Base-by-base conservation (phyloP, 2,888 invertebrate species). In the Drosophila leonis region DNA sequence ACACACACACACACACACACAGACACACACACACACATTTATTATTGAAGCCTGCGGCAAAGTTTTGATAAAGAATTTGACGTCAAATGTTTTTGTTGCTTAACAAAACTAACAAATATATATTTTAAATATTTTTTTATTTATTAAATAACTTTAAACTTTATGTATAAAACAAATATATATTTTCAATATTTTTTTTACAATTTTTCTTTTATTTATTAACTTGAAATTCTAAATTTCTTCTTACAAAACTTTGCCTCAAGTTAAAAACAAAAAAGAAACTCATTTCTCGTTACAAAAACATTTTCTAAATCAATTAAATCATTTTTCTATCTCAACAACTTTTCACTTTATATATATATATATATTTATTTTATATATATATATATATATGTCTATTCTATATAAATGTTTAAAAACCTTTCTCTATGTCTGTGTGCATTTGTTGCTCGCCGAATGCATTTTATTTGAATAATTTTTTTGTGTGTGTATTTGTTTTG, bases 401-500 rank as follows among this genome's bases (percentile, higher is more conserved):
- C 39, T 39, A 55, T 39, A 55, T 55, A 55, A 55, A 55, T 55
- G 54, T 54, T 54, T 54, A 39, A 54, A 39, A 13, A 54, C 39
- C 39, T 54, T 39, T 54, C 54, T 39, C 39, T 29, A 54, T 54
- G 37, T 83, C 78, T 88, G 80, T 88, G 85, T 85, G 88, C 81
- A 88, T 84, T 78, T 79, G 77, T 68, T 80, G 73, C 35, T 63
- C 35, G 59, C 48, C 37, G 73, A 72, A 54, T 75, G 51, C 65
- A 86, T 88, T 78, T 78, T 72, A 83, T 86, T 77, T 81, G 70
- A 88, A 86, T 88, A 88, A 85, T 88, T 85, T 88, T 88, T 85
- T 86, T 77, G 71, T 49, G 49, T 49, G 77, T 75, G 78, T 85
- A 61, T 81, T 83, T 78, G 82, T 75, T 81, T 77, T 82, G 80